phyloP scores from a whole-genome alignment of 2,113 vertebrate genomes.

The Nestor notabilis region DNA sequence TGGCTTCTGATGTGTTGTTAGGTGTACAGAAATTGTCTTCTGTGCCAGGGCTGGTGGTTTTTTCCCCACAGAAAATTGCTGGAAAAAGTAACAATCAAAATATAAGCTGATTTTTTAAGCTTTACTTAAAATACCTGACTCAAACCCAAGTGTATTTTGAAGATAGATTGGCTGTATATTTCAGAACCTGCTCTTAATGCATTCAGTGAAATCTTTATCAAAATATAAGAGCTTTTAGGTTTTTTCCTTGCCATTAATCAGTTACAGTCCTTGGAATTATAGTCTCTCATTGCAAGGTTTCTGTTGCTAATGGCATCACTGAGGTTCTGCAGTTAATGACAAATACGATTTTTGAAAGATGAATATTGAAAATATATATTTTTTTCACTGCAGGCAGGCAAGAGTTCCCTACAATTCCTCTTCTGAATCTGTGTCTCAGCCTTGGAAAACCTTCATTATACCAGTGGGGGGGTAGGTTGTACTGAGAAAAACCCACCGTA shows the following conservation, averaged over 20 bases:
- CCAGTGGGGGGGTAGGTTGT: neutral
- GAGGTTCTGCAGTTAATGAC: neutral
- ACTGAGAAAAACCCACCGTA: neutral
- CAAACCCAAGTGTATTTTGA: conserved; percentile 18
- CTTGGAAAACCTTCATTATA: conserved; percentile 42
- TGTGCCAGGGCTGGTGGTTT: neutral
- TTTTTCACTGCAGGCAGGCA: neutral
- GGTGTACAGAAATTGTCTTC: neutral
- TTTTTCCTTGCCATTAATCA: conserved; percentile 10
- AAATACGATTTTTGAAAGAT: conserved; percentile 19
- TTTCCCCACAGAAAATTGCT: neutral
- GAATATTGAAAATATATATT: neutral
- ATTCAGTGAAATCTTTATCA: conserved; percentile 39
- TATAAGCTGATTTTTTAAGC: neutral
- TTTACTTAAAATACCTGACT: conserved; percentile 23
- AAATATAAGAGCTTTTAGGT: neutral
- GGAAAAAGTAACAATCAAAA: neutral
- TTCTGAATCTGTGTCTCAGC: conserved; percentile 21
- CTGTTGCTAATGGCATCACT: neutral
- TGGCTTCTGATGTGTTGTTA: neutral
- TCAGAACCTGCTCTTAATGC: conserved; percentile 38
- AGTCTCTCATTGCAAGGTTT: neutral
- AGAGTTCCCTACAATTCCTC: conserved; percentile 8
- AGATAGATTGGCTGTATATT: conserved; percentile 37
- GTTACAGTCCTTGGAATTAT: neutral